Evolutionary conservation across 2,888 invertebrate genomes (phyloP).

Genomic region (Artemia sinica): DNA sequence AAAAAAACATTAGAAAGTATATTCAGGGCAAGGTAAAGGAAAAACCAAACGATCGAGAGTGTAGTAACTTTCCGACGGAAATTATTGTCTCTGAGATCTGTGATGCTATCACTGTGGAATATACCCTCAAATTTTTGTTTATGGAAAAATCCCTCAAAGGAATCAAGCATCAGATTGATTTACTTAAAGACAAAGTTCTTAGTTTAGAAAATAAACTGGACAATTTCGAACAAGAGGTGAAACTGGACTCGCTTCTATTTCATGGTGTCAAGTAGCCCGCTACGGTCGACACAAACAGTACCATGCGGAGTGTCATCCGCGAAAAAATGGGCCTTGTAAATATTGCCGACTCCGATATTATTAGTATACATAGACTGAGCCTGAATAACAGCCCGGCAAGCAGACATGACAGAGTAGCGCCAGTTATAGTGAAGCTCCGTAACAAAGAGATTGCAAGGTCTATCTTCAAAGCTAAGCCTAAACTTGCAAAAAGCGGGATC

Average conservation of each 20-base stretch:
- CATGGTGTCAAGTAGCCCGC: background rate
- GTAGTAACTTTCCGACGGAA: too few relatives aligned
- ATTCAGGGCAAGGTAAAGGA: too few relatives aligned
- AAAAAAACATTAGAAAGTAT: too few relatives aligned
- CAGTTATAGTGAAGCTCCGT: background rate
- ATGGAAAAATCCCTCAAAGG: background rate
- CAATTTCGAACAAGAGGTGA: background rate
- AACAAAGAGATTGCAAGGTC: background rate
- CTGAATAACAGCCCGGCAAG: background rate
- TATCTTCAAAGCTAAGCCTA: too few relatives aligned
- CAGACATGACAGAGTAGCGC: background rate
- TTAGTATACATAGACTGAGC: background rate
- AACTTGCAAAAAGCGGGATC: too few relatives aligned
- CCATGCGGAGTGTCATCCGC: too few relatives aligned
- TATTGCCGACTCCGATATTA: too few relatives aligned
- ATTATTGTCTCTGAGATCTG: too few relatives aligned
- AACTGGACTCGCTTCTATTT: background rate
- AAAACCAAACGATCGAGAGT: too few relatives aligned
- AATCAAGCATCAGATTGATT: slow-evolving; percentile 1
- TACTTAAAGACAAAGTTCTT: background rate
- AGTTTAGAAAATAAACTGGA: background rate
- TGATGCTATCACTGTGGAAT: too few relatives aligned
- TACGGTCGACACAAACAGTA: too few relatives aligned
- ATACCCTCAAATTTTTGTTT: background rate
- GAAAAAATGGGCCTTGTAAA: too few relatives aligned